Percentiles rank a stretch among this genome's conserved stretches.
Evolutionary conservation across 2,113 vertebrate species (phyloP).

Genomic region (Cyanoramphus novaezelandiae): DNA sequence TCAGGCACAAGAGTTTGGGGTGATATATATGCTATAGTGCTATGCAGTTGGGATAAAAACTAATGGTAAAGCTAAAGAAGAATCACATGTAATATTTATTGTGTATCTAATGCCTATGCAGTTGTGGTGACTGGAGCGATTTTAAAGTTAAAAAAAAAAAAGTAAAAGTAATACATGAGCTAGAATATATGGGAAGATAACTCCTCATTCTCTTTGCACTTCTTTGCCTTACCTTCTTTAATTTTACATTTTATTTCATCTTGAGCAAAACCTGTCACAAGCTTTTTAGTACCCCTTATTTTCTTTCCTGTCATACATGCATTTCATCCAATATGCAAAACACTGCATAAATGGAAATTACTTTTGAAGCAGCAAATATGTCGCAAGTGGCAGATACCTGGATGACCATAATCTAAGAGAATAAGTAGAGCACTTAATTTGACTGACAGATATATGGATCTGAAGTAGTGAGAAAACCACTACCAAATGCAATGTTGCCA

Average conservation of each 20-base stretch:
- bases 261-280: not conserved
- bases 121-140: not conserved
- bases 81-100: not conserved
- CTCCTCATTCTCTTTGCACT: not conserved
- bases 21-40: not conserved
- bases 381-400: not conserved
- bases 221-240: not conserved
- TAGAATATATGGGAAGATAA: not conserved
- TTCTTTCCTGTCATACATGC: not conserved
- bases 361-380: not conserved
- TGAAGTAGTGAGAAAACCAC: not conserved
- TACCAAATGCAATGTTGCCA: not conserved
- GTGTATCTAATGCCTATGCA: not conserved
- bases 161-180: not conserved
- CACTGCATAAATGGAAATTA: not conserved
- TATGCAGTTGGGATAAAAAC: not conserved
- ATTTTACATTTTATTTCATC: conserved; percentile 16
- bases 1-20: not conserved
- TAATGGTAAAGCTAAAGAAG: not conserved
- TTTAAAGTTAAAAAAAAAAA: not conserved
- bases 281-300: not conserved
- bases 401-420: not conserved
- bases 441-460: not conserved
- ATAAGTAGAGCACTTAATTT: not conserved
- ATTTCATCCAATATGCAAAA: not conserved